Evolutionary conservation across 2,797 vertebrate genomes (phyloP).

Genomic region (Sebastes flavidus): DNA sequence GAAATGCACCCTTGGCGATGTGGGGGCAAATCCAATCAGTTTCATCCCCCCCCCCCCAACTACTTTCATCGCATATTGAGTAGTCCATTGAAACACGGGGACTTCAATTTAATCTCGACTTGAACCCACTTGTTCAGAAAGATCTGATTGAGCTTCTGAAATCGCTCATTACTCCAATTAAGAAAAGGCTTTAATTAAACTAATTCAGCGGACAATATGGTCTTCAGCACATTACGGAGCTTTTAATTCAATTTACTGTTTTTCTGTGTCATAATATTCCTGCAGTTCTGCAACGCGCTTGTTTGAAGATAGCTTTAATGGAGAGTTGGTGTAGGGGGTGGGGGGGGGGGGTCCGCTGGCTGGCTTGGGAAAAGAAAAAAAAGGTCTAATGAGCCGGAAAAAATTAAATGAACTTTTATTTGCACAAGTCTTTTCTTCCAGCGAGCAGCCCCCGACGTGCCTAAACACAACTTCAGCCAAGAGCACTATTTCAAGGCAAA

Average conservation of each 20-base stretch:
- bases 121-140: conserved; percentile 31
- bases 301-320: conserved; percentile 57
- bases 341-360: conserved; percentile 1
- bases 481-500: conserved; percentile 63
- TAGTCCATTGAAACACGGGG: conserved; percentile 28
- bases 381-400: conserved; percentile 68
- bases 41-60: conserved; percentile 19
- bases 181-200: conserved; percentile 53
- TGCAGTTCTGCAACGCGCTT: conserved; percentile 29
- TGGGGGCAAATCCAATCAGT: conserved; percentile 52
- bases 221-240: conserved; percentile 33
- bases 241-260: conserved; percentile 64
- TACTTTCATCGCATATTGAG: conserved; percentile 30
- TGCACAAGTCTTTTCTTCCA: conserved; percentile 64
- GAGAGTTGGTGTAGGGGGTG: neutral
- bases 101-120: conserved; percentile 42
- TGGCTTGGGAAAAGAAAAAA: conserved; percentile 48
- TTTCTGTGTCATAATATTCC: conserved; percentile 41
- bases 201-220: conserved; percentile 52
- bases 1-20: conserved; percentile 26
- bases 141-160: conserved; percentile 44
- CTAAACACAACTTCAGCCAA: conserved; percentile 58
- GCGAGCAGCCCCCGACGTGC: conserved; percentile 46
- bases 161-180: conserved; percentile 38
- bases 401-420: conserved; percentile 76